Base-by-base conservation (phyloP, 2,113 vertebrate genomes). In the Lucifuga dentata region DNA sequence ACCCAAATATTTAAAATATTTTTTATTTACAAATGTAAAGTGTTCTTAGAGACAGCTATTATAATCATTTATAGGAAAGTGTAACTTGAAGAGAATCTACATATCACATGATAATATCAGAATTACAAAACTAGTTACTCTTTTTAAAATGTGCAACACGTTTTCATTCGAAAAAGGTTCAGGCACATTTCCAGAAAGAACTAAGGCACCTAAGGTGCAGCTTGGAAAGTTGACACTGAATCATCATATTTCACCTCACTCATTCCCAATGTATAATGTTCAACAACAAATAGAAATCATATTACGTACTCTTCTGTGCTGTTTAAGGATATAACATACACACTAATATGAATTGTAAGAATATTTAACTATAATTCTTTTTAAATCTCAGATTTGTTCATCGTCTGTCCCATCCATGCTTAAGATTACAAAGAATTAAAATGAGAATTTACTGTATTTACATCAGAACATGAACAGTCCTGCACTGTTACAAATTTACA, bases 1-100 rank as follows among this genome's bases (percentile, higher is more conserved):
- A n/a, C n/a, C n/a, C 10, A 43, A 5, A 23, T 45, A 24, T 41
- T 16, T 1, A 19, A 36, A 1, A 61, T 11, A 29, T 0, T 12
- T 58, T 83, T 75, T 72, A 76, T 79, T 83, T 48, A 67, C 62
- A 76, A 55, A 49, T 39, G 20, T 8, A 36, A 11, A 20, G 24
- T 16, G 13, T 51, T 51, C 15, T 32, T 16, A 11, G 24, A 51
- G 23, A 50, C 48, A 50, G 15, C 23, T 3, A 50, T 35, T 8
- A 35, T 35, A 50, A 32, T 29, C 26, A 21, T 11, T 11, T 21
- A 46, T 16, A 11, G 15, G 9, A 44, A 16, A n/a, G 8, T 44
- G 41, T 16, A 44, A 46, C 26, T n/a, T n/a, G 7, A 29, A 29
- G 26, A 5, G 7, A 29, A 5, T 29, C 26, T 29, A 29, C 26